Evolutionary conservation across 2,888 invertebrate species (phyloP).

Genomic region (Monopis laevigella): DNA sequence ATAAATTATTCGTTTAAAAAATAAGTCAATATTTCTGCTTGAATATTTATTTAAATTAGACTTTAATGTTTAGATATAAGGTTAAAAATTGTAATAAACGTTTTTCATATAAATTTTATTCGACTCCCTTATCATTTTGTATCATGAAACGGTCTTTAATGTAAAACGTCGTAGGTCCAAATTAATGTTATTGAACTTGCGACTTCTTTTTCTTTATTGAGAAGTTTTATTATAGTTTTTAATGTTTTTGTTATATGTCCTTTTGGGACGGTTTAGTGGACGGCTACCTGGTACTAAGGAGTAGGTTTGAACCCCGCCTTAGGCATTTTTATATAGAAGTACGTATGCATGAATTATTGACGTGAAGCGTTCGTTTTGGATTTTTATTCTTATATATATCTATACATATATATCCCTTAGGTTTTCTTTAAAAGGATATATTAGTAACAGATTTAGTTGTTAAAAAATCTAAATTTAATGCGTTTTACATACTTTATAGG

Average conservation of each 20-base stretch:
- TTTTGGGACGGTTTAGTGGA: background rate
- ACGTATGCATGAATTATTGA: slow-evolving; percentile 25
- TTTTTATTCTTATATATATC: slow-evolving; percentile 1
- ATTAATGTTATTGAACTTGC: background rate
- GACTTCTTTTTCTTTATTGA: background rate
- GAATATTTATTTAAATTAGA: background rate
- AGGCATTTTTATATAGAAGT: slow-evolving; percentile 31
- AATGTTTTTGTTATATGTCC: background rate
- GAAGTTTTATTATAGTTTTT: background rate
- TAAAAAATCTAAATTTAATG: no score
- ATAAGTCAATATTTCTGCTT: slow-evolving; percentile 1
- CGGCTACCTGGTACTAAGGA: slow-evolving; percentile 28
- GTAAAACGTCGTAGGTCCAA: slow-evolving; percentile 22
- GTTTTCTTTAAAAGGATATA: slow-evolving; percentile 3
- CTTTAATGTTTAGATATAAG: background rate
- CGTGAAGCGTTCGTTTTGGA: background rate
- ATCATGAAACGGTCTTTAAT: slow-evolving; percentile 19
- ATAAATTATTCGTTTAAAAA: slow-evolving; percentile 8
- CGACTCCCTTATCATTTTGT: slow-evolving; percentile 30
- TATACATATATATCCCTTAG: background rate
- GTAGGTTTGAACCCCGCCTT: slow-evolving; percentile 35
- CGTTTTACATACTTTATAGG: no score
- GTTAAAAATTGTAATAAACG: slow-evolving; percentile 20
- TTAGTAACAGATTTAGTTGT: no score
- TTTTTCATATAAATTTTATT: slow-evolving; percentile 29